Base-by-base conservation (phyloP, 2,888 invertebrate genomes). In the Caradrina kadenii region DNA sequence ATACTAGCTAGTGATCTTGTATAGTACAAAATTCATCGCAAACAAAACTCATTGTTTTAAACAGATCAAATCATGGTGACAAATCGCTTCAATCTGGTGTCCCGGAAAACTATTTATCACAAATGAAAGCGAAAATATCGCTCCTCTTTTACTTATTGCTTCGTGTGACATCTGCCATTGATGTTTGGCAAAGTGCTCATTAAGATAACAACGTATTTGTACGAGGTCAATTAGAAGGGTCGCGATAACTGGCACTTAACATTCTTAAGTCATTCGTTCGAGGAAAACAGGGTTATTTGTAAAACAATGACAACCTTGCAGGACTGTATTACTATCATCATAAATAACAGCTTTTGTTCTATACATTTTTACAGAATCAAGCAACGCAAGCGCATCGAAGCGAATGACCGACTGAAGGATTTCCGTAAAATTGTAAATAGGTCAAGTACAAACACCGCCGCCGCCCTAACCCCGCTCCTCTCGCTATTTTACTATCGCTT, bases 41-140 rank as follows among this genome's bases (percentile, higher is more conserved):
- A 56, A 52, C 45, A 63, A 66, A 73, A 65, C 55, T 42, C 22
- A 22, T 79, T 63, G 52, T 8, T 8, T 15, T 11, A 66, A 31
- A 39, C 11, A 48, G 13, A n/a, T 56, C 26, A 60, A 55, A 64
- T 26, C 19, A 56, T 56, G 59, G 35, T 50, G 42, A 67, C 21
- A 60, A 60, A 79, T 71, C 35, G 35, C 21, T 54, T 35, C 63
- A 63, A 67, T 54, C 58, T 59, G 70, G 13, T 31, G 48, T 69
- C n/a, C n/a, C 7, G 21, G 65, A 74, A 63, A 66, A 42, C 61
- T 59, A 62, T 79, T 52, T 70, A 70, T 64, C 55, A 45, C 17
- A 31, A 26, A 61, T 42, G 42, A 50, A 63, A 69, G 52, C 55
- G 35, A 11, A 64, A 61, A 53, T 66, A 69, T 54, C 42, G 42